Conservation (phyloP, 1,140 invertebrate species). For the Trypoxylus dichotomus region DNA sequence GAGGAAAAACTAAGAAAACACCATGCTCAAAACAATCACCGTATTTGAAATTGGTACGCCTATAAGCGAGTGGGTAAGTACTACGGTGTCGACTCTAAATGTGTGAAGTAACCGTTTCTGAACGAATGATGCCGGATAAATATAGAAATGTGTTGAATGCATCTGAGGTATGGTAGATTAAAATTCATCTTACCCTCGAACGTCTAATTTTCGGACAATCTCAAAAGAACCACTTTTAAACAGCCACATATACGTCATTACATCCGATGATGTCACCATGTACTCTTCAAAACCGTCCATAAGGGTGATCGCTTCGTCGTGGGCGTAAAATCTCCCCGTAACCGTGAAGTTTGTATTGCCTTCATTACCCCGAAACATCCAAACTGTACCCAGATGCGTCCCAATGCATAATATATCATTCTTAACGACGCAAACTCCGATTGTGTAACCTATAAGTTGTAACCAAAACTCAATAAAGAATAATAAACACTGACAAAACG, state of each 20-base stretch:
- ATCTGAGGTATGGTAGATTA: neutral
- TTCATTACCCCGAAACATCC: constrained; percentile 33
- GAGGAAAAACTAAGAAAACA: too few relatives aligned
- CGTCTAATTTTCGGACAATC: constrained; percentile 35
- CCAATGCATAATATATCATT: constrained; percentile 35
- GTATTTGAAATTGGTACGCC: too few relatives aligned
- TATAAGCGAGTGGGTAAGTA: too few relatives aligned
- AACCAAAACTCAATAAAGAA: neutral
- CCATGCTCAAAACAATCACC: too few relatives aligned
- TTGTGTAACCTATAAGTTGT: constrained; percentile 33
- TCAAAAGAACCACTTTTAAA: constrained; percentile 31
- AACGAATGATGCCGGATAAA: too few relatives aligned
- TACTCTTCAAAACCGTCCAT: constrained; percentile 35
- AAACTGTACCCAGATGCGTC: constrained; percentile 38
- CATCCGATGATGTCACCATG: constrained; percentile 38
- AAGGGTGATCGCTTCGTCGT: constrained; percentile 37
- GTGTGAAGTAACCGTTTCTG: too few relatives aligned
- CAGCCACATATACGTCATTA: constrained; percentile 38
- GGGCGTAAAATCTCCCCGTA: constrained; percentile 35
- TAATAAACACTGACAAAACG: neutral
- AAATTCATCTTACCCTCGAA: constrained; percentile 33
- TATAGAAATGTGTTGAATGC: too few relatives aligned
- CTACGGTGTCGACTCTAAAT: too few relatives aligned
- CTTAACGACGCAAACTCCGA: constrained; percentile 36
- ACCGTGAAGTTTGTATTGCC: constrained; percentile 32